Conservation (phyloP, 2,888 invertebrate genomes). For the Meteorus colon region DNA sequence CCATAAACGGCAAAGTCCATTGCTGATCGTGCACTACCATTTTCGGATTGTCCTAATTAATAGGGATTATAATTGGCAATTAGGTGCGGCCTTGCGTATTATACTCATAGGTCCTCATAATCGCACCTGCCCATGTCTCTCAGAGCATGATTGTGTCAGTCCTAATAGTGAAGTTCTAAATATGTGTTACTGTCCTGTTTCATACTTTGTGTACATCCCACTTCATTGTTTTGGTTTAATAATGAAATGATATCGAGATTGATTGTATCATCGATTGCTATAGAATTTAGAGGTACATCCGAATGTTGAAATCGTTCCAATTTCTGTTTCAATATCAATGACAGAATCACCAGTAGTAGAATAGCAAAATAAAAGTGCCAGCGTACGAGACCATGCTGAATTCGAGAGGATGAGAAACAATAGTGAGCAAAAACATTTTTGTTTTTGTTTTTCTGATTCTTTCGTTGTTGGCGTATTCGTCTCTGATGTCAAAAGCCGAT, state of each 20-base stretch:
- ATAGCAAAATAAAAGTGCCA: not conserved
- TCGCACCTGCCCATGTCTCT: constrained; percentile 24
- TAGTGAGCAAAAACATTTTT: not conserved
- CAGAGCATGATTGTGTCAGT: constrained; percentile 24
- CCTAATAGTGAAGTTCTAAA: constrained; percentile 22
- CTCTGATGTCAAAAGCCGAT: constrained; percentile 33
- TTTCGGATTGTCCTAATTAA: constrained; percentile 68
- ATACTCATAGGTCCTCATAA: constrained; percentile 19
- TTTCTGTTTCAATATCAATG: not conserved
- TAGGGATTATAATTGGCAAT: constrained; percentile 70
- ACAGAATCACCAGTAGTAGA: not conserved
- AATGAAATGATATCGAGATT: too few relatives aligned
- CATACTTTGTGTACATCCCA: not conserved
- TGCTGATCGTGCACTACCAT: constrained; percentile 58
- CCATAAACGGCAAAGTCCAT: constrained; percentile 61
- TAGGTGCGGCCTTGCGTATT: constrained; percentile 56
- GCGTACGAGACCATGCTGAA: not conserved
- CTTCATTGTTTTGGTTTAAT: too few relatives aligned
- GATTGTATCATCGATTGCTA: too few relatives aligned
- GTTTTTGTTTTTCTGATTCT: not conserved
- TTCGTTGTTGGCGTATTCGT: not conserved
- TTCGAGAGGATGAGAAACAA: not conserved
- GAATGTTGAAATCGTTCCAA: too few relatives aligned
- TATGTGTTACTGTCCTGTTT: not conserved
- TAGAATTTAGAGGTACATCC: too few relatives aligned